Evolutionary conservation across 2,888 invertebrate species (phyloP).

Genomic region (Allophyes oxyacanthae): DNA sequence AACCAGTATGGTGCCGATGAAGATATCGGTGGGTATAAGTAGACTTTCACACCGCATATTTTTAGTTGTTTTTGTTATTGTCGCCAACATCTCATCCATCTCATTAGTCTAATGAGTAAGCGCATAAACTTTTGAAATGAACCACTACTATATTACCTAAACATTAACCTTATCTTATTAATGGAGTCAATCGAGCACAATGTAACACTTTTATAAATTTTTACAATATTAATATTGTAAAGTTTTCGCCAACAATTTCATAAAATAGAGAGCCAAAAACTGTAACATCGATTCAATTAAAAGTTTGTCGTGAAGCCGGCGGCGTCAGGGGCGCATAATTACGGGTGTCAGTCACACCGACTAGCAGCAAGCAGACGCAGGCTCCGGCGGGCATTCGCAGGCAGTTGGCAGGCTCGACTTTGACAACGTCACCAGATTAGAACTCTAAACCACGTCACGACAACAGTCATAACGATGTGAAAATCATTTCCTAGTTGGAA

Average conservation of each 20-base stretch:
- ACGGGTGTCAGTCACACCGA: slow-evolving; percentile 64
- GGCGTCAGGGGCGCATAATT: slow-evolving; percentile 60
- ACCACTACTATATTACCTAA: too few relatives aligned
- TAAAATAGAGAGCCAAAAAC: slow-evolving; percentile 59
- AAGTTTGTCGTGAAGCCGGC: slow-evolving; percentile 63
- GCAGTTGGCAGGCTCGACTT: slow-evolving; percentile 11
- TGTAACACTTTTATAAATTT: slow-evolving; percentile 1
- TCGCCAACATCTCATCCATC: too few relatives aligned
- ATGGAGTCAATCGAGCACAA: slow-evolving; percentile 24
- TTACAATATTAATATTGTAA: slow-evolving; percentile 38
- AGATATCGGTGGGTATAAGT: too few relatives aligned
- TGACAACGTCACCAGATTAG: slow-evolving; percentile 30
- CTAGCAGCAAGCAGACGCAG: slow-evolving; percentile 12
- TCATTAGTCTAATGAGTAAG: too few relatives aligned
- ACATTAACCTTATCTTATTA: neutral
- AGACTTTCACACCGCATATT: too few relatives aligned
- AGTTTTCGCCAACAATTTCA: slow-evolving; percentile 54
- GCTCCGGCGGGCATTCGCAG: slow-evolving; percentile 18
- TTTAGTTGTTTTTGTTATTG: too few relatives aligned
- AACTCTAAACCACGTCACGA: slow-evolving; percentile 7
- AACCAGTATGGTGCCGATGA: too few relatives aligned
- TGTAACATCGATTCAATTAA: slow-evolving; percentile 75
- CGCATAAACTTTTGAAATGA: too few relatives aligned
- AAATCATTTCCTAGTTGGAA: too few relatives aligned
- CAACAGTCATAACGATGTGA: too few relatives aligned